phyloP scores from a whole-genome alignment of 2,797 vertebrate species.

The Parotocinclus haroldoi region DNA sequence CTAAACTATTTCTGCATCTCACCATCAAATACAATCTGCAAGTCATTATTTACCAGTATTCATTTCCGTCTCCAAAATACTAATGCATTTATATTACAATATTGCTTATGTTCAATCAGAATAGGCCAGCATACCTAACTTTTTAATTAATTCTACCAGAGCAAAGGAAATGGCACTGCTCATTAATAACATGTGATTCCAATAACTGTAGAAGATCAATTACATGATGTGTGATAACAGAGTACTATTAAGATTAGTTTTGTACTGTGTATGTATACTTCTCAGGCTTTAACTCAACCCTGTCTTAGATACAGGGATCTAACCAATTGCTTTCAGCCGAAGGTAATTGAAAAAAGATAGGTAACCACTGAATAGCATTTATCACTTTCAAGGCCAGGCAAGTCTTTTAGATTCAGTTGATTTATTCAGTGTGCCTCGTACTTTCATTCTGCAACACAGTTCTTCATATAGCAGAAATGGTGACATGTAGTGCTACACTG shows the following conservation, averaged over 20 bases:
- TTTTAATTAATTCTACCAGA: no score
- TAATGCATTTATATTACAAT: neutral
- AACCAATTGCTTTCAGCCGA: conserved; percentile 12
- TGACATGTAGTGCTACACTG: neutral
- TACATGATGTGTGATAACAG: neutral
- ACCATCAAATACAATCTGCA: neutral
- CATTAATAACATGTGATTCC: neutral
- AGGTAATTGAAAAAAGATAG: conserved; percentile 29
- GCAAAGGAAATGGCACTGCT: no score
- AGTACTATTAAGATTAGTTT: neutral
- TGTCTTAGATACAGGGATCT: conserved; percentile 5
- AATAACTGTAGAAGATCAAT: conserved; percentile 5
- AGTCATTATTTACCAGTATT: neutral
- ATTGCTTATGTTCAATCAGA: neutral
- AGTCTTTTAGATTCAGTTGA: conserved; percentile 17
- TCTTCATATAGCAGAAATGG: neutral
- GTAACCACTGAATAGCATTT: conserved; percentile 10
- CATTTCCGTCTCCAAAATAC: neutral
- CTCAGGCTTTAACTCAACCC: conserved; percentile 2
- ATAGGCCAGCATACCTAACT: neutral
- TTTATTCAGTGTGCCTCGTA: neutral
- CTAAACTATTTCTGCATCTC: neutral
- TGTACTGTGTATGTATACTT: neutral
- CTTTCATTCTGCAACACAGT: neutral
- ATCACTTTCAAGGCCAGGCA: conserved; percentile 13